A percentile compares a stretch with the other conserved stretches of the same genome.
phyloP scores from a whole-genome alignment of 2,797 vertebrate genomes.

The Sebastolobus alascanus region DNA sequence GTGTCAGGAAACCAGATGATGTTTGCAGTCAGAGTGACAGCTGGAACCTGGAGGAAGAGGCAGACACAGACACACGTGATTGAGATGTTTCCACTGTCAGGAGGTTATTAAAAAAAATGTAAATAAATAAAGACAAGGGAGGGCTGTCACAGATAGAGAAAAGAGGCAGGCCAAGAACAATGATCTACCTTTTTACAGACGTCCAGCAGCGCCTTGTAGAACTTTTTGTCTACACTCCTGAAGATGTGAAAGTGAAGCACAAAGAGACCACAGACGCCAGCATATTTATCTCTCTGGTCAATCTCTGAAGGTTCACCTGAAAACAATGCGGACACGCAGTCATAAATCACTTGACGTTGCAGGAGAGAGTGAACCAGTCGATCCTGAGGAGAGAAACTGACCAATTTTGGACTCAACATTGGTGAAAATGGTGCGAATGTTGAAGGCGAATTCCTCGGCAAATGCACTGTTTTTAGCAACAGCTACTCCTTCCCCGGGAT shows the following conservation, averaged over 20 bases:
- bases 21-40: constrained; percentile 94
- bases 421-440: constrained; percentile 93
- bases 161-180: neutral
- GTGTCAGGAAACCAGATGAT: constrained; percentile 98
- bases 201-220: constrained; percentile 95
- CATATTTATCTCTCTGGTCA: constrained; percentile 97
- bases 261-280: constrained; percentile 93
- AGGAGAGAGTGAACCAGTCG: neutral
- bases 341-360: neutral
- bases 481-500: constrained; percentile 89
- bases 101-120: fast-evolving
- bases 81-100: neutral
- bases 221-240: constrained; percentile 95
- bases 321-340: constrained; percentile 24
- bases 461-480: constrained; percentile 96
- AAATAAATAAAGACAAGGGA: neutral
- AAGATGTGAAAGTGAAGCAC: constrained; percentile 98
- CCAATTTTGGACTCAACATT: constrained; percentile 96
- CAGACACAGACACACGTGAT: neutral
- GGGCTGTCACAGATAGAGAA: neutral
- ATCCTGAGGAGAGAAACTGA: constrained; percentile 62
- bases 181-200: constrained; percentile 94
- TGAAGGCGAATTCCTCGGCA: constrained; percentile 95
- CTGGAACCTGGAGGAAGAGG: constrained; percentile 88
- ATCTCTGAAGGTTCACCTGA: constrained; percentile 97